Conservation (phyloP, 2,797 vertebrate genomes). For the Lemur catta region DNA sequence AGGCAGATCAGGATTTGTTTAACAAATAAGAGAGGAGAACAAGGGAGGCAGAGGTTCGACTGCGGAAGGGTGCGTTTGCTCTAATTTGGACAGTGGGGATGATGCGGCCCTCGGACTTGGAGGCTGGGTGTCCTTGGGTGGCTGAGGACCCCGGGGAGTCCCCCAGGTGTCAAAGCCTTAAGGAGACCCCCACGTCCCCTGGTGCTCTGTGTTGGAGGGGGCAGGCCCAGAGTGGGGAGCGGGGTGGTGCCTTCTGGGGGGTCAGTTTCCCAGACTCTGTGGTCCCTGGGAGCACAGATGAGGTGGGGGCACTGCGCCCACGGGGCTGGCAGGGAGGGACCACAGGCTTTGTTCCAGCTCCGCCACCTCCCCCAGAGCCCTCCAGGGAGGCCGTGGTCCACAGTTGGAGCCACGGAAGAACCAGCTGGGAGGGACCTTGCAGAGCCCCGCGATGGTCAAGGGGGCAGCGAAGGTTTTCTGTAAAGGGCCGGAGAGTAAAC, state of each 20-base stretch:
- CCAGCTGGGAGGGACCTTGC: background rate
- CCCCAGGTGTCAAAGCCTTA: background rate
- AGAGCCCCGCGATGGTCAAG: background rate
- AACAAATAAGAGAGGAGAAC: slow-evolving; percentile 80
- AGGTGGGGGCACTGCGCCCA: accelerated
- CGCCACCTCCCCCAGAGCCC: accelerated
- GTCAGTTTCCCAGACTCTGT: background rate
- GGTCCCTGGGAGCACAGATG: accelerated
- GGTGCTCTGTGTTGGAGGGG: background rate
- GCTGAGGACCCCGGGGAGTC: background rate
- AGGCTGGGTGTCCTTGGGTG: background rate
- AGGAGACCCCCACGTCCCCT: background rate
- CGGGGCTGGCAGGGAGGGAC: background rate
- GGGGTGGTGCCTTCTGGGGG: accelerated
- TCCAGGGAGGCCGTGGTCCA: no score
- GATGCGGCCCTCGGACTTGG: background rate
- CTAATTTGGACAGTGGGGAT: slow-evolving; percentile 70
- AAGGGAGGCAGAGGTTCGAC: slow-evolving; percentile 77
- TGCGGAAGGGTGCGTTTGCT: slow-evolving; percentile 72
- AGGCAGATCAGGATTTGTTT: slow-evolving; percentile 85
- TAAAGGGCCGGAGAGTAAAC: background rate
- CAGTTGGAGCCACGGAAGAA: background rate
- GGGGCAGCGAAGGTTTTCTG: background rate
- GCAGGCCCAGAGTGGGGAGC: no score
- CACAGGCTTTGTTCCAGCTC: background rate